Percentiles rank a stretch among this genome's conserved stretches.
Conservation (phyloP, 2,797 vertebrate genomes). For the Pitangus sulphuratus region DNA sequence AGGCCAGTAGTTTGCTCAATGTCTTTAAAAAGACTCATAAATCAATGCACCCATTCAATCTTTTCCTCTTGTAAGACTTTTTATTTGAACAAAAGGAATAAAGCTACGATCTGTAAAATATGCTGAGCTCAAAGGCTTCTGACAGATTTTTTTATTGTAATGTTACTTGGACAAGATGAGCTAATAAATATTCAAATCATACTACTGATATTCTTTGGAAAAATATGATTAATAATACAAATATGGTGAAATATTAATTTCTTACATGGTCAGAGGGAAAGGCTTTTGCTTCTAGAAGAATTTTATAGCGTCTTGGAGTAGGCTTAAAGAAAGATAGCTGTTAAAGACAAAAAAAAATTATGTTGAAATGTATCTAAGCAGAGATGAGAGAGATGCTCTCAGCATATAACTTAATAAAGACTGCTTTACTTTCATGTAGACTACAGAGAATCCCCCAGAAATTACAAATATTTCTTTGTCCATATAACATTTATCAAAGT, state of each 20-base stretch:
- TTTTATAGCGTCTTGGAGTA: constrained; percentile 85
- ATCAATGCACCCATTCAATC: constrained; percentile 73
- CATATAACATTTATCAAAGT: neutral
- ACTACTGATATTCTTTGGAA: constrained; percentile 41
- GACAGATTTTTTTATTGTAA: constrained; percentile 71
- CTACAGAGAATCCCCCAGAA: constrained; percentile 9
- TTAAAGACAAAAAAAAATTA: constrained; percentile 23
- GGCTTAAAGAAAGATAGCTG: constrained; percentile 96
- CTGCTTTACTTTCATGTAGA: neutral
- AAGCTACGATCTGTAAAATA: constrained; percentile 68
- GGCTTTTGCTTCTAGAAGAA: constrained; percentile 91
- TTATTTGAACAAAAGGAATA: constrained; percentile 74
- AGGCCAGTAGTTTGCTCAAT: constrained; percentile 66
- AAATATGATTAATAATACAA: constrained; percentile 71
- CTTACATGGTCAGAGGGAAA: constrained; percentile 97
- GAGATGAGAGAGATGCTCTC: neutral
- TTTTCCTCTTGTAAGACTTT: constrained; percentile 65
- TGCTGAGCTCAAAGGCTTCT: constrained; percentile 70
- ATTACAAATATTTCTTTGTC: neutral
- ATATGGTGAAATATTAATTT: constrained; percentile 69
- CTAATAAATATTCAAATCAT: constrained; percentile 73
- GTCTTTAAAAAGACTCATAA: constrained; percentile 75
- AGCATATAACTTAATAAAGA: constrained; percentile 12
- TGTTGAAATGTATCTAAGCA: constrained; percentile 3
- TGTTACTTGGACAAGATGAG: constrained; percentile 58